Percentiles rank a stretch among this genome's conserved stretches.
Conservation (phyloP, 2,888 invertebrate species). For the Drosophila hamatofila region DNA sequence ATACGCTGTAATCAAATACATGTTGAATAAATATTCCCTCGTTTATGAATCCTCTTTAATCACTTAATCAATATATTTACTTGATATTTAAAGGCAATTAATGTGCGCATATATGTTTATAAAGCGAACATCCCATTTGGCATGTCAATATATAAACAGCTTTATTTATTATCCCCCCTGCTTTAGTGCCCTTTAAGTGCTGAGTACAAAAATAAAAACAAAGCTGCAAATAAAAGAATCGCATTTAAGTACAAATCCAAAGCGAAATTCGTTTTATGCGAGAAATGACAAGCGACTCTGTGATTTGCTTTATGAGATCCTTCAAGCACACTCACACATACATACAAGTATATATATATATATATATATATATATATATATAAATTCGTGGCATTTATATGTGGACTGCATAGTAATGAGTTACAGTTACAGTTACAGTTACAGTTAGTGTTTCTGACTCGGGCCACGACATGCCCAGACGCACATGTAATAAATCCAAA, state of each 20-base stretch:
- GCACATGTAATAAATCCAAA: slow-evolving; percentile 36
- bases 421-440: slow-evolving; percentile 51
- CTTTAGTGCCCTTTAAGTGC: slow-evolving; percentile 2
- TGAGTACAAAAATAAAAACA: slow-evolving; percentile 46
- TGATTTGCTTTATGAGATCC: slow-evolving; percentile 66
- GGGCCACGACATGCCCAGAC: slow-evolving; percentile 42
- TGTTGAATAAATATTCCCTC: not conserved
- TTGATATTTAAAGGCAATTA: not conserved
- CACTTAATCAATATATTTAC: not conserved
- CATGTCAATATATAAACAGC: slow-evolving; percentile 7
- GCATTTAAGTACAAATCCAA: slow-evolving; percentile 41
- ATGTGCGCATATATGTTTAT: not conserved
- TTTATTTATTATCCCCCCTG: slow-evolving; percentile 35
- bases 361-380: slow-evolving; percentile 11
- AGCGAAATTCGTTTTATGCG: slow-evolving; percentile 57
- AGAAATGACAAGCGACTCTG: slow-evolving; percentile 67
- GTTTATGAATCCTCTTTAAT: not conserved
- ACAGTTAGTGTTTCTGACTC: slow-evolving; percentile 26
- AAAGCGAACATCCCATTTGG: not conserved
- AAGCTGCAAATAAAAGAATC: slow-evolving; percentile 56
- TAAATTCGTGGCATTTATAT: slow-evolving; percentile 33
- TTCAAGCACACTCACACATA: slow-evolving; percentile 4
- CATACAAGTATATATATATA: not conserved
- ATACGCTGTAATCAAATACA: not conserved
- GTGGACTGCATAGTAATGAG: slow-evolving; percentile 79